A percentile compares a stretch with the other conserved stretches of the same genome.
These are phyloP conservation scores for Drosophila subquinaria DNA, from an alignment of 2,888 invertebrate species.

Conservation along the genomic window DNA sequence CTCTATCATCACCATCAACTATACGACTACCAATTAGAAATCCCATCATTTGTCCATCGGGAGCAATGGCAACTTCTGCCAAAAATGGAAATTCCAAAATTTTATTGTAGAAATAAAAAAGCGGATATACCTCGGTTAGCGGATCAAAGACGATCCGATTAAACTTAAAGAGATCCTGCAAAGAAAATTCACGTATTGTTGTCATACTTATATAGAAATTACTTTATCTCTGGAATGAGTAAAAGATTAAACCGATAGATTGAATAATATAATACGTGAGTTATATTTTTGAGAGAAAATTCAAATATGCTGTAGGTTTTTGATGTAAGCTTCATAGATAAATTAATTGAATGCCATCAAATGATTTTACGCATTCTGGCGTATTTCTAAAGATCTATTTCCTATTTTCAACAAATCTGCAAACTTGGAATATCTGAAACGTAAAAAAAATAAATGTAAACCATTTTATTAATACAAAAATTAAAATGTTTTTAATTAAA, in stretches of 20 bases:
- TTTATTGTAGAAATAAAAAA: slow-evolving; percentile 26
- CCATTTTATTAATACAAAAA: too few relatives aligned
- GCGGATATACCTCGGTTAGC: slow-evolving; percentile 39
- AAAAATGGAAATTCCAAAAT: slow-evolving; percentile 50
- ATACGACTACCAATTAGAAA: slow-evolving; percentile 34
- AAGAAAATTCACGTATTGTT: slow-evolving; percentile 33
- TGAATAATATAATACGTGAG: neutral
- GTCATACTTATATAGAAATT: slow-evolving; percentile 31
- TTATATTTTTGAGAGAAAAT: neutral
- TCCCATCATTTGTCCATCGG: slow-evolving; percentile 39
- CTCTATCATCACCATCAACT: neutral
- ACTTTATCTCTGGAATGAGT: neutral
- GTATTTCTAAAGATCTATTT: too few relatives aligned
- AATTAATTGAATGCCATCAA: too few relatives aligned
- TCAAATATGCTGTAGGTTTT: neutral
- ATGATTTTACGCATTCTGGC: too few relatives aligned
- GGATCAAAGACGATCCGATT: slow-evolving; percentile 54
- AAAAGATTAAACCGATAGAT: neutral
- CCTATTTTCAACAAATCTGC: too few relatives aligned
- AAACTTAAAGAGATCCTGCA: slow-evolving; percentile 57
- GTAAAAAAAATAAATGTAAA: too few relatives aligned
- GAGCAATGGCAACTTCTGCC: slow-evolving; percentile 28
- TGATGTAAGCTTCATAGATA: neutral
- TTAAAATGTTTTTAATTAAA: too few relatives aligned
- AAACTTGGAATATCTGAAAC: too few relatives aligned